A percentile compares a stretch with the other conserved stretches of the same genome.
Conservation (phyloP, 2,113 vertebrate species). For the Nyctibius bracteatus region DNA sequence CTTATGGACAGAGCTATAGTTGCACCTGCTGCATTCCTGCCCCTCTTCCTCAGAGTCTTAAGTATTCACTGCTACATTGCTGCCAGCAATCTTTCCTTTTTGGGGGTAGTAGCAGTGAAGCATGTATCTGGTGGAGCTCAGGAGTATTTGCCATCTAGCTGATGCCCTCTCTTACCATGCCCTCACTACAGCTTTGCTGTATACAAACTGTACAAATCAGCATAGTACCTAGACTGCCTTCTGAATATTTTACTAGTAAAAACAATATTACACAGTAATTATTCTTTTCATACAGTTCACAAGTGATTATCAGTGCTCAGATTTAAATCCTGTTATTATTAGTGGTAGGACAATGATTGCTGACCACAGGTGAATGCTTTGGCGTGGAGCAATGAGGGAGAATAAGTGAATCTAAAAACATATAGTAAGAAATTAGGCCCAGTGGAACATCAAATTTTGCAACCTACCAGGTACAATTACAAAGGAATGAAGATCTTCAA, state of each 20-base stretch:
- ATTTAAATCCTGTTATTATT: slow-evolving; percentile 1
- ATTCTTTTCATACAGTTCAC: not conserved
- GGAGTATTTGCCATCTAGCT: not conserved
- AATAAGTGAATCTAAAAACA: not conserved
- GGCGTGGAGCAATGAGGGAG: not conserved
- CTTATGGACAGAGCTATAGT: not conserved
- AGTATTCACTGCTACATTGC: not conserved
- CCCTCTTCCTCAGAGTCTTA: not conserved
- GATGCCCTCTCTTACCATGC: not conserved
- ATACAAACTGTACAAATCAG: not conserved
- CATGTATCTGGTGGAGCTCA: not conserved
- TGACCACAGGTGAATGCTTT: not conserved
- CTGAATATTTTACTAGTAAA: not conserved
- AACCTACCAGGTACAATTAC: slow-evolving; percentile 12
- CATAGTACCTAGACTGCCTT: not conserved
- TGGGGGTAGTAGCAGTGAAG: not conserved
- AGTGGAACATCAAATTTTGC: slow-evolving; percentile 9
- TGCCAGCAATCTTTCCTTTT: not conserved
- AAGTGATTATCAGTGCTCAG: not conserved
- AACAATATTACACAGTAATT: not conserved
- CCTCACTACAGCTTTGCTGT: not conserved
- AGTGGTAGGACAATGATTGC: not conserved
- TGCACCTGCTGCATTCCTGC: not conserved
- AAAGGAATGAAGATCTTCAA: not conserved
- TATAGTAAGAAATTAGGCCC: not conserved